Percentiles rank a stretch among this genome's conserved stretches.
These are phyloP conservation scores for Danaus melanippus DNA, from an alignment of 1,140 invertebrate species.

Conservation along the genomic window DNA sequence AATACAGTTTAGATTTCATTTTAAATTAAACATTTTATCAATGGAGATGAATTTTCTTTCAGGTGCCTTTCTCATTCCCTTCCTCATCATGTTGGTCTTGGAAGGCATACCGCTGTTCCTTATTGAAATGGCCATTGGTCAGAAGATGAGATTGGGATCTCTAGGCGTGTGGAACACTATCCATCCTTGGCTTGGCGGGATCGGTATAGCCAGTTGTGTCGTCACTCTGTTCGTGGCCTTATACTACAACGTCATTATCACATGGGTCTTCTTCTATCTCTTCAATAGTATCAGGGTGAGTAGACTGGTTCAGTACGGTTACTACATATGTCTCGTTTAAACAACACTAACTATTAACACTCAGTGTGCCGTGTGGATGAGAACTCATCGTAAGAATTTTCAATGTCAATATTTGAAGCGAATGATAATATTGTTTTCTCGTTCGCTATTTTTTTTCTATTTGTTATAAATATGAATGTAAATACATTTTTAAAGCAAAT, in stretches of 20 bases:
- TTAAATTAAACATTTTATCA: no score
- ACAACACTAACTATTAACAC: no score
- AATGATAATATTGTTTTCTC: no score
- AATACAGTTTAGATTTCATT: neutral
- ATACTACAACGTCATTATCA: constrained; percentile 99
- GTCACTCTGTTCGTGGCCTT: constrained; percentile 93
- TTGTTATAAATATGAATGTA: no score
- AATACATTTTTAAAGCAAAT: no score
- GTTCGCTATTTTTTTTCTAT: no score
- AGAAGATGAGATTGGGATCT: constrained; percentile 89
- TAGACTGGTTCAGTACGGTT: constrained; percentile 9
- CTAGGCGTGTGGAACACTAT: constrained; percentile 95
- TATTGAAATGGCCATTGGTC: constrained; percentile 94
- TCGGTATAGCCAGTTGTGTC: constrained; percentile 91
- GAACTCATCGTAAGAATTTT: no score
- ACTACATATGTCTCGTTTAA: no score
- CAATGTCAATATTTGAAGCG: no score
- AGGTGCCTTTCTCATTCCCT: constrained; percentile 98
- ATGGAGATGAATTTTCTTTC: constrained; percentile 21
- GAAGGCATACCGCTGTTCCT: constrained; percentile 95
- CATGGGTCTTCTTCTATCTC: constrained; percentile 97
- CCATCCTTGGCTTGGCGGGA: constrained; percentile 92
- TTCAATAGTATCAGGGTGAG: constrained; percentile 90
- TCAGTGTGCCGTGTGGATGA: no score
- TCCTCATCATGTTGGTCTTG: constrained; percentile 92